Base-by-base conservation (phyloP, 2,797 vertebrate genomes). In the Phataginus tetradactyla region DNA sequence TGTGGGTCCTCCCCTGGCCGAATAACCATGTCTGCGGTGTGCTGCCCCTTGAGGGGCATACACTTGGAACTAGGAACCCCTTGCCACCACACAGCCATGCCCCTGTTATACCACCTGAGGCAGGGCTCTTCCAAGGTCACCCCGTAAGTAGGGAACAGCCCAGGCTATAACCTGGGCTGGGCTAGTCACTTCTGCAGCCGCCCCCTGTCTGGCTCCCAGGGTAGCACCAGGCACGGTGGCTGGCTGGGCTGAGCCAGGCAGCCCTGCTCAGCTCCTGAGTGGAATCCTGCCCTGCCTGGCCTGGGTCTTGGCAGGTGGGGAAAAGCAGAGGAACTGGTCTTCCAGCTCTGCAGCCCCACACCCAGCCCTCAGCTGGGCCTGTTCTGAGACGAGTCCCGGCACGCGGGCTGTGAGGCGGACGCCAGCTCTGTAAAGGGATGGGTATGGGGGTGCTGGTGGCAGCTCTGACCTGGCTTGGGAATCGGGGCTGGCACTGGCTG, bases 291-390 rank as follows among this genome's bases (percentile, higher is more conserved):
- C 86, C 59, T 45, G 59, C 93, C 64, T 1, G 29, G 75, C 71
- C 59, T 27, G 4, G 39, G 77, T n/a, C 20, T 69, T 71, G 61
- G 49, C 79, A 57, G 59, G 85, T 29, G 49, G n/a, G 72, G 81
- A 25, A 45, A 88, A 79, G 90, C 74, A 0, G 95, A 90, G 91
- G 95, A 96, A 95, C 96, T 96, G 92, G 96, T 97, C 94, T 59
- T 75, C 95, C 78, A 23, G 91, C 86, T 66, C 80, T 4, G 1
- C 0, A 13, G 80, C 39, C 53, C 63, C 80, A 84, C 85, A 61
- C 94, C 92, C 90, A 39, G 91, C 53, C 91, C 34, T 95, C 92
- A 27, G 72, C 68, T 14, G 87, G 75, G 87, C 90, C 94, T 81
- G 80, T n/a, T 49, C 59, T 1, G 25, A 75, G 92, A 69, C 97